phyloP scores from a whole-genome alignment of 2,888 invertebrate genomes.

The Lasioglossum leucozonium region DNA sequence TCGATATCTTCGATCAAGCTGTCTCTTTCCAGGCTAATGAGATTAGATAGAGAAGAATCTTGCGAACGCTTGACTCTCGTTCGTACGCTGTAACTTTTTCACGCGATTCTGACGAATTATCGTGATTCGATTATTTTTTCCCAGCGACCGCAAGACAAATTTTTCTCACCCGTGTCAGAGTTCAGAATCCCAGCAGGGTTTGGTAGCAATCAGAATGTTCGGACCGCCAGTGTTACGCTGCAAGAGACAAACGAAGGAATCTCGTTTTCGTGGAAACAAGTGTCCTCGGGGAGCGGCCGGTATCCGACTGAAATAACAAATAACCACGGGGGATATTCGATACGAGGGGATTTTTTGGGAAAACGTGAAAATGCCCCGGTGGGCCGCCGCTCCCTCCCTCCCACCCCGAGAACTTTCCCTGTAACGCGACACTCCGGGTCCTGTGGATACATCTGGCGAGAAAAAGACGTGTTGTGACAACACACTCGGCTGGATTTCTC shows the following conservation, averaged over 20 bases:
- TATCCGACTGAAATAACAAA: slow-evolving; percentile 54
- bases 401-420: slow-evolving; percentile 3
- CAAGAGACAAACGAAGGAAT: neutral
- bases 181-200: neutral
- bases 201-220: neutral
- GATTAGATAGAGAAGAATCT: neutral
- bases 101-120: too few relatives aligned
- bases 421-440: slow-evolving; percentile 52
- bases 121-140: neutral
- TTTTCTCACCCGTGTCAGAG: neutral
- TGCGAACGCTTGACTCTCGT: too few relatives aligned
- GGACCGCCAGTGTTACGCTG: neutral
- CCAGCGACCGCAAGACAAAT: neutral
- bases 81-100: neutral
- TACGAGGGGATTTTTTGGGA: slow-evolving; percentile 28
- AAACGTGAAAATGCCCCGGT: slow-evolving; percentile 35
- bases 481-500: slow-evolving; percentile 3
- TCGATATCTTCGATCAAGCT: neutral
- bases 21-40: neutral
- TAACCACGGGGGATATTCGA: slow-evolving; percentile 44
- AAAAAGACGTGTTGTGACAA: slow-evolving; percentile 66
- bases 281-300: neutral
- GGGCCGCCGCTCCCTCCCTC: too few relatives aligned
- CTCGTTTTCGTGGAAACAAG: slow-evolving; percentile 25
- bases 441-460: slow-evolving; percentile 29